A percentile compares a stretch with the other conserved stretches of the same genome.
Conservation (phyloP, 2,797 vertebrate genomes). For the Sebastiscus albofasciatus region DNA sequence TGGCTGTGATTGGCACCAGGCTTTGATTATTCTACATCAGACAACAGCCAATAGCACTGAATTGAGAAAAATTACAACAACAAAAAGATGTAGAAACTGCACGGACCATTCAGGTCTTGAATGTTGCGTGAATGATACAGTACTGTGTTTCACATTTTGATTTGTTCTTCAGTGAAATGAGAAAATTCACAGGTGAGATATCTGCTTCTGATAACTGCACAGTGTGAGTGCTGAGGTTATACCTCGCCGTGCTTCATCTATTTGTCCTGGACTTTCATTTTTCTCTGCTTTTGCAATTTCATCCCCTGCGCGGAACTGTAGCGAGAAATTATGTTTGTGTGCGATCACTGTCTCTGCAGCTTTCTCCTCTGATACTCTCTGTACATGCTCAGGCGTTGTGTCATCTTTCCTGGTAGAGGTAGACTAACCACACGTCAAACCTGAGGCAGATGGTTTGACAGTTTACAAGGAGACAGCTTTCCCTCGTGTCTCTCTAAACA, state of each 20-base stretch:
- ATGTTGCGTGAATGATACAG: conserved; percentile 51
- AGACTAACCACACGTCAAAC: conserved; percentile 63
- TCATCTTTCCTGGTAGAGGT: conserved; percentile 71
- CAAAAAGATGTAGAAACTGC: conserved; percentile 15
- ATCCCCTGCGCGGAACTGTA: not conserved
- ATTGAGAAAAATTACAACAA: conserved; percentile 4
- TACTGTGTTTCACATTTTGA: conserved; percentile 73
- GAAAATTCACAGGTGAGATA: conserved; percentile 40
- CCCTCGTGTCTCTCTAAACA: conserved; percentile 33
- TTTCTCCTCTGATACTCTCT: not conserved
- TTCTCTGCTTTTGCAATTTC: not conserved
- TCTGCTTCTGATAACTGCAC: conserved; percentile 20
- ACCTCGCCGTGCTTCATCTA: not conserved
- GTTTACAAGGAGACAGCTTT: conserved; percentile 24
- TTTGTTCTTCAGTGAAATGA: conserved; percentile 45
- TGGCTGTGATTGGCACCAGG: not conserved
- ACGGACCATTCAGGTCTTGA: conserved; percentile 22
- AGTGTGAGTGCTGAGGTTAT: conserved; percentile 6
- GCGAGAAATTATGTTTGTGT: not conserved
- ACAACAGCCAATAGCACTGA: not conserved
- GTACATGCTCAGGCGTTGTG: conserved; percentile 24
- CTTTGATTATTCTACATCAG: not conserved
- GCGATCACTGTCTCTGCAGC: not conserved
- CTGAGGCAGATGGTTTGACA: conserved; percentile 44
- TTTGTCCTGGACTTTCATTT: not conserved